These are phyloP conservation scores for Protobothrops flavoviridis DNA, from an alignment of 2,113 vertebrate species.

Conservation along the genomic window DNA sequence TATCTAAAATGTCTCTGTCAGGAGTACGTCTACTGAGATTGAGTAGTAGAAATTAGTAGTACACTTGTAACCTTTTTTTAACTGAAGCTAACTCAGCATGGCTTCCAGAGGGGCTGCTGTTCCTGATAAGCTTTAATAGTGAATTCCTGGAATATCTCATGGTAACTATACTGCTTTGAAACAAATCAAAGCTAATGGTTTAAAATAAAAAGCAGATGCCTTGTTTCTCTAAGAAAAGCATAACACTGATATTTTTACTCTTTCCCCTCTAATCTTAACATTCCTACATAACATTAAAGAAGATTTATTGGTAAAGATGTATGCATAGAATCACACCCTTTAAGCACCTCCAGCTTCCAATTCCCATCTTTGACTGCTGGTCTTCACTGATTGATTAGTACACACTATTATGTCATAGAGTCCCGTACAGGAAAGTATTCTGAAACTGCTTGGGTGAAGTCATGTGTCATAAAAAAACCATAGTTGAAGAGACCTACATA, in stretches of 20 bases:
- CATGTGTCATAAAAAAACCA: not conserved
- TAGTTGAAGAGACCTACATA: not conserved
- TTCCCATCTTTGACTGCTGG: not conserved
- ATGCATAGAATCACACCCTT: not conserved
- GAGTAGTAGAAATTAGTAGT: not conserved
- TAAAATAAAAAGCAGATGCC: not conserved
- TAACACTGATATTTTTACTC: not conserved
- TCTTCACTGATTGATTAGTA: not conserved
- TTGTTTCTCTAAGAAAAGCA: not conserved
- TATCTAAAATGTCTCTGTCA: not conserved
- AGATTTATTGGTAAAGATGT: not conserved
- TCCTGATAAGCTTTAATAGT: not conserved
- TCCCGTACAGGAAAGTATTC: not conserved
- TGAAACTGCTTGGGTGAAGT: not conserved
- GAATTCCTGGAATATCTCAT: not conserved
- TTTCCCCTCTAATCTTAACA: not conserved
- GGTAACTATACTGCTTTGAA: not conserved
- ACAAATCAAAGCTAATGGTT: slow-evolving; percentile 16
- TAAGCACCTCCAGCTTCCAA: not conserved
- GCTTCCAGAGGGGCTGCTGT: not conserved
- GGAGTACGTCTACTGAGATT: not conserved
- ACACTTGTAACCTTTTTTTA: not conserved
- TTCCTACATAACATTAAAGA: not conserved
- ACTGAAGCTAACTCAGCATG: not conserved
- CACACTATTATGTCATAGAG: not conserved